Evolutionary conservation across 1,140 invertebrate species (phyloP), one percentile per base, ranked within the genome.

Genomic region (Cherax destructor): DNA sequence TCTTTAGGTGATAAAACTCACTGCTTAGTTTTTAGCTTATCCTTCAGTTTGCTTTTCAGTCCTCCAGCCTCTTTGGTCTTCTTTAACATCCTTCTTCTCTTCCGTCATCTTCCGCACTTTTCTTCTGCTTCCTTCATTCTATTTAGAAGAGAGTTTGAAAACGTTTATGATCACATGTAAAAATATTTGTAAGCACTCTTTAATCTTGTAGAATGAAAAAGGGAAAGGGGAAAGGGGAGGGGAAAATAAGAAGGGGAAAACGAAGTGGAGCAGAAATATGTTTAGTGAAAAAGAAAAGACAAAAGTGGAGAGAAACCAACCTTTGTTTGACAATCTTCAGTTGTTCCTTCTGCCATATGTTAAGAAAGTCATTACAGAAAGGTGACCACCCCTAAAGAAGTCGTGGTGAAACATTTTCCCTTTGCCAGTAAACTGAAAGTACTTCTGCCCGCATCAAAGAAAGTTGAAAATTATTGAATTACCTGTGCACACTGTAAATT

Each of bases 281-380:
- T 41, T 41, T 41, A 41, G 52, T 10, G 52, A 56, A 13, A 56
- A 3, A 56, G 52, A 4, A 41, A 21, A 50, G 0, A 41, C 0
- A 83, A 30, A 21, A 16, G 18, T 61, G 9, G 16, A 30, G 5
- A 81, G 6, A n/a, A 52, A 49, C 65, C 49, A 61, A 92, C 92
- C 92, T 92, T 41, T 98, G 97, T 95, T 98, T 98, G 86, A 97
- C 95, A 49, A 98, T 95, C 93, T 96, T 95, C 92, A 98, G 97
- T 93, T 99, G 96, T 94, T 99, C 98, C 94, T 97, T 98, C 94
- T 98, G 99, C 97, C 97, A 99, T 92, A 98, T 97, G 94, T 98
- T 97, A 95, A 99, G 99, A 94, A 99, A 99, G 94, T 99, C 98
- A 80, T 96, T 96, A 94, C 98, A 98, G 95, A 99, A 99, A 77